These are phyloP conservation scores for Clarias fuscus DNA, from an alignment of 2,797 vertebrate species.

Conservation along the genomic window DNA sequence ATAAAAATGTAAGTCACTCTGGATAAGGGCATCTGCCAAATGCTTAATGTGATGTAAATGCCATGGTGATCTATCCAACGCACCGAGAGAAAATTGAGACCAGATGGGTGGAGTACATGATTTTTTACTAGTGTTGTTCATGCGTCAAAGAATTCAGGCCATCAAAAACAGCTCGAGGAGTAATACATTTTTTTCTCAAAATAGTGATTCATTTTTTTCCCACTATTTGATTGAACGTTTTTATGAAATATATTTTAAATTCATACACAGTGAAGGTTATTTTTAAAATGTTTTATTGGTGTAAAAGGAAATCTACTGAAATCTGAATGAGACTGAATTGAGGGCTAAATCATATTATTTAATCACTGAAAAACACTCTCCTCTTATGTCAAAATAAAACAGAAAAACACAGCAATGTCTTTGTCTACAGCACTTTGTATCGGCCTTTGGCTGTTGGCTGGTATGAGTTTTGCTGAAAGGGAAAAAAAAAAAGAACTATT, in stretches of 20 bases:
- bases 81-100: too few relatives aligned
- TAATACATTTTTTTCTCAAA: too few relatives aligned
- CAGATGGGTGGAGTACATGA: too few relatives aligned
- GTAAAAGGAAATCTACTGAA: conserved; percentile 32
- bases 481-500: conserved; percentile 15
- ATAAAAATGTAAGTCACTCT: too few relatives aligned
- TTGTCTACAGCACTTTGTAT: conserved; percentile 93
- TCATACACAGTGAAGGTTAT: neutral
- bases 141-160: too few relatives aligned
- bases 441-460: conserved; percentile 99
- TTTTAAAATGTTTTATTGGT: conserved; percentile 36
- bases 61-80: too few relatives aligned
- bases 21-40: too few relatives aligned
- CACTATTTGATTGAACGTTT: too few relatives aligned
- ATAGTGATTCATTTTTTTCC: too few relatives aligned
- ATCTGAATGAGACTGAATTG: neutral
- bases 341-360: neutral
- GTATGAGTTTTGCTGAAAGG: conserved; percentile 96
- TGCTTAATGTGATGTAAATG: too few relatives aligned
- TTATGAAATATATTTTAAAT: neutral
- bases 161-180: too few relatives aligned
- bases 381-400: neutral
- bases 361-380: neutral
- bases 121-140: too few relatives aligned
- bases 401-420: conserved; percentile 15